Percentiles rank a stretch among this genome's conserved stretches.
These are phyloP conservation scores for Bellardia bayeri DNA, from an alignment of 2,888 invertebrate species.

Conservation along the genomic window DNA sequence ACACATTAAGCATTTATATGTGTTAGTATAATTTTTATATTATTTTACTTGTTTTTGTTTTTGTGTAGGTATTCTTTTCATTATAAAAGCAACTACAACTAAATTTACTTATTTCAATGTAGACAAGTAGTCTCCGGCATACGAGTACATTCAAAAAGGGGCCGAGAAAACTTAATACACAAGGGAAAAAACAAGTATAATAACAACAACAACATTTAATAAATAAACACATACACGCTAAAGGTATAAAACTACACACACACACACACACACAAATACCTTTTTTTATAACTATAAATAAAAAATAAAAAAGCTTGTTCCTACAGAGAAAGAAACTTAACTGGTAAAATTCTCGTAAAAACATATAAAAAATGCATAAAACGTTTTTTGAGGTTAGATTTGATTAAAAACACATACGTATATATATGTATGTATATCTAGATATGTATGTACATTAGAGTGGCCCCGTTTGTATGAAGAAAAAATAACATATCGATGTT, in stretches of 20 bases:
- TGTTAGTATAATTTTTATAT: not conserved
- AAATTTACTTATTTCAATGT: slow-evolving; percentile 63
- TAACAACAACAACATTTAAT: not conserved
- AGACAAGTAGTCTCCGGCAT: slow-evolving; percentile 74
- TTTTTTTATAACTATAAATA: slow-evolving; percentile 13
- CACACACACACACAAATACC: slow-evolving; percentile 1
- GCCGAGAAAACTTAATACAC: slow-evolving; percentile 27
- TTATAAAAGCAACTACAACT: slow-evolving; percentile 21
- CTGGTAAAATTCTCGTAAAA: not conserved
- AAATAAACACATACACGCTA: not conserved
- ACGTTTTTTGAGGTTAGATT: slow-evolving; percentile 22
- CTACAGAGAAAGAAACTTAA: not conserved
- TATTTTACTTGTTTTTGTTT: not conserved
- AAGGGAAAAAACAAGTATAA: not conserved
- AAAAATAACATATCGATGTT: too few relatives aligned
- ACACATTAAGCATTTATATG: not conserved
- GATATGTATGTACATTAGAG: too few relatives aligned
- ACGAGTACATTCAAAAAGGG: slow-evolving; percentile 21
- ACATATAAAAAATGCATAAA: not conserved
- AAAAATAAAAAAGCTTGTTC: not conserved
- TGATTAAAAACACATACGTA: not conserved
- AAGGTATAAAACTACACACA: slow-evolving; percentile 18
- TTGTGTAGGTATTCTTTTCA: slow-evolving; percentile 50
- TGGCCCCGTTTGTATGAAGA: too few relatives aligned
- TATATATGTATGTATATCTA: too few relatives aligned